Evolutionary conservation across 2,113 vertebrate species (phyloP).

Genomic region (Seriola quinqueradiata): DNA sequence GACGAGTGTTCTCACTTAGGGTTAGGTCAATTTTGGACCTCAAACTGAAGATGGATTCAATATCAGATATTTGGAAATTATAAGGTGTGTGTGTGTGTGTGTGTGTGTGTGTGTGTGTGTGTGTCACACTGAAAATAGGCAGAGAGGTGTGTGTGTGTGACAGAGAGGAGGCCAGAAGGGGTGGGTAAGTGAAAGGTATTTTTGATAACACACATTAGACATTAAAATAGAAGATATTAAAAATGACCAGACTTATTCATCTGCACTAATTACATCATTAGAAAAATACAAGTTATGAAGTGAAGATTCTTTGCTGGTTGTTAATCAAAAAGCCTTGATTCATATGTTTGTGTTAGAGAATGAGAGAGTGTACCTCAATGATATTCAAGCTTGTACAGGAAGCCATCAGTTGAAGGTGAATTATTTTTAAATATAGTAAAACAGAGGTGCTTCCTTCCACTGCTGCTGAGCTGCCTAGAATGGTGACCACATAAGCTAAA

Average conservation of each 20-base stretch:
- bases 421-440: slow-evolving; percentile 61
- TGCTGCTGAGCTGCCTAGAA: slow-evolving; percentile 20
- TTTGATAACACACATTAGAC: not conserved
- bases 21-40: not conserved
- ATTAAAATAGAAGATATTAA: not conserved
- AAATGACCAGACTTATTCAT: not conserved
- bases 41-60: not conserved
- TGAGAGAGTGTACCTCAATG: slow-evolving; percentile 7
- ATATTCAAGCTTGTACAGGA: slow-evolving; percentile 36
- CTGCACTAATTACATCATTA: not conserved
- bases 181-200: not conserved
- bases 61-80: not conserved
- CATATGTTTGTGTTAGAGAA: not conserved
- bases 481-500: slow-evolving; percentile 21
- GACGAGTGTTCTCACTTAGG: not conserved
- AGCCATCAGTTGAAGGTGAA: slow-evolving; percentile 53
- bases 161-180: no score
- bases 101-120: not conserved
- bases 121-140: not conserved
- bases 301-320: not conserved
- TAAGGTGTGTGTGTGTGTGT: not conserved
- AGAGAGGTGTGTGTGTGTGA: not conserved
- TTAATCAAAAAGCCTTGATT: not conserved
- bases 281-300: not conserved
- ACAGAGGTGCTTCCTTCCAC: slow-evolving; percentile 8